Evolutionary conservation across 2,888 invertebrate species (phyloP).

Genomic region (Villa cingulata): DNA sequence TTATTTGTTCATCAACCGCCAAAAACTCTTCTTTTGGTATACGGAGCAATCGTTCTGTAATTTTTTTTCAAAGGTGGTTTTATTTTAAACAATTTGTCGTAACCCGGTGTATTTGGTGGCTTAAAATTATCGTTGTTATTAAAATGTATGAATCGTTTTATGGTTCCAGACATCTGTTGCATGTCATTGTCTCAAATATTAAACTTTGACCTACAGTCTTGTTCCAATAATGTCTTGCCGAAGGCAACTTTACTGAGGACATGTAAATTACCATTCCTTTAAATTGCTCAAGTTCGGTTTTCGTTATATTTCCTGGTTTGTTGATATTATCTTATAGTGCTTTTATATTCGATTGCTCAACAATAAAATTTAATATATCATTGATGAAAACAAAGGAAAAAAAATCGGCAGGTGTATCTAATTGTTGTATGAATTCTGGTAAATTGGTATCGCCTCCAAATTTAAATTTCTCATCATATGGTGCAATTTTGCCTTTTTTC

Average conservation of each 20-base stretch:
- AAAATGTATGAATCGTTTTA: constrained; percentile 12
- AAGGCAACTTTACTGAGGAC: not conserved
- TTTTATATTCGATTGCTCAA: too few species aligned
- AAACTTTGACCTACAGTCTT: too few species aligned
- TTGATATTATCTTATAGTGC: not conserved
- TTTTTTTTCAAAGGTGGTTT: constrained; percentile 4
- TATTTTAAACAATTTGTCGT: constrained; percentile 9
- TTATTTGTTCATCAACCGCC: constrained; percentile 25
- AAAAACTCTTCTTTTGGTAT: constrained; percentile 7
- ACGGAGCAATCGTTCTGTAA: constrained; percentile 2
- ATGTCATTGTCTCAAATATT: too few species aligned
- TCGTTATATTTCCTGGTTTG: constrained; percentile 1
- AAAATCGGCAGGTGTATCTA: too few species aligned
- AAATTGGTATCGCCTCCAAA: too few species aligned
- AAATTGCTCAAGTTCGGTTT: constrained; percentile 3
- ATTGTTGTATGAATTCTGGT: too few species aligned
- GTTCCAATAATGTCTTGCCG: too few species aligned
- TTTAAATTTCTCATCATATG: too few species aligned
- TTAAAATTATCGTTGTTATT: constrained; percentile 10
- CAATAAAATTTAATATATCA: too few species aligned
- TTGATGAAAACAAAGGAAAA: too few species aligned
- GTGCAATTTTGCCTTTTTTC: too few species aligned
- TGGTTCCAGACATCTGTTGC: constrained; percentile 4
- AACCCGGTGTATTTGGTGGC: constrained; percentile 3
- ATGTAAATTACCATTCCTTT: constrained; percentile 1